These are phyloP conservation scores for Etheostoma perlongum DNA, from an alignment of 2,797 vertebrate species.

Conservation along the genomic window DNA sequence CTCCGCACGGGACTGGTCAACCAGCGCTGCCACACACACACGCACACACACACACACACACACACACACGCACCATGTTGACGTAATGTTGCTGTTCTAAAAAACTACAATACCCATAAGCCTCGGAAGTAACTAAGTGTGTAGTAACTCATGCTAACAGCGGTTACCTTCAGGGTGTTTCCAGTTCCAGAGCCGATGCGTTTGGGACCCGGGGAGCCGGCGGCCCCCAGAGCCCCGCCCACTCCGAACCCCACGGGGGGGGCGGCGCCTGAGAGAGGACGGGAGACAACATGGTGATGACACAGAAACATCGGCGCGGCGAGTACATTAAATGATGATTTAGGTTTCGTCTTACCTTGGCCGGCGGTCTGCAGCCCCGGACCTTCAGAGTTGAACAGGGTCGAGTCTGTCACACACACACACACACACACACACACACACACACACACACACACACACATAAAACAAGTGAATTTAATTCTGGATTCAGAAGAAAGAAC, in stretches of 20 bases:
- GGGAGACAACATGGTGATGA: background rate
- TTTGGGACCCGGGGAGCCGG: slow-evolving; percentile 90
- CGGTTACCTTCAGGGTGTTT: slow-evolving; percentile 89
- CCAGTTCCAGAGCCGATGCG: slow-evolving; percentile 86
- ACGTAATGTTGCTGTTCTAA: no score
- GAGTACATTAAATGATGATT: background rate
- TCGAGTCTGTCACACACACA: slow-evolving; percentile 45
- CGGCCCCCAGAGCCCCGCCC: slow-evolving; percentile 64
- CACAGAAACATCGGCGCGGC: background rate
- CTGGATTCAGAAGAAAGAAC: no score
- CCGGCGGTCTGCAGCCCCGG: slow-evolving; percentile 83
- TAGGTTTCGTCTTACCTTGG: slow-evolving; percentile 52
- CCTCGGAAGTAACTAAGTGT: no score
- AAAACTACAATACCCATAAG: no score
- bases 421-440: background rate
- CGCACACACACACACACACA: no score
- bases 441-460: no score
- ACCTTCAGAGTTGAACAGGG: slow-evolving; percentile 49
- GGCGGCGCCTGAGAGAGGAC: slow-evolving; percentile 48
- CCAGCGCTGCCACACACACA: slow-evolving; percentile 67
- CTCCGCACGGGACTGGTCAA: slow-evolving; percentile 91
- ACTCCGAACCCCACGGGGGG: slow-evolving; percentile 56
- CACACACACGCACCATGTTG: no score
- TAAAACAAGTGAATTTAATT: no score
- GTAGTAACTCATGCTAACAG: no score